Evolutionary conservation across 2,797 vertebrate genomes (phyloP).

Genomic region (Melopsittacus undulatus): DNA sequence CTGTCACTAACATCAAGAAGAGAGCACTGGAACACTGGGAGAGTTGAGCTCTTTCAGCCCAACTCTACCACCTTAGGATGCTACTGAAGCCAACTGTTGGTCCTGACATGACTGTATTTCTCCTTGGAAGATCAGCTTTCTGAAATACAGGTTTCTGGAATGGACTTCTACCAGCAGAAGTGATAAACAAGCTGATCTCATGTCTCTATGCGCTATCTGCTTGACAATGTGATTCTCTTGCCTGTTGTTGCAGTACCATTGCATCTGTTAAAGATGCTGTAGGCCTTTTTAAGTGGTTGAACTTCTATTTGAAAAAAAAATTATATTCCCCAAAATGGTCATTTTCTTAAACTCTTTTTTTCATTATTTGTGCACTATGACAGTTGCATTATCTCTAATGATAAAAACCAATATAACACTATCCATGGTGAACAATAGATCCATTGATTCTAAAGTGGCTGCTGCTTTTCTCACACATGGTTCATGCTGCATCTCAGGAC

Average conservation of each 20-base stretch:
- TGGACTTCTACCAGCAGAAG: not conserved
- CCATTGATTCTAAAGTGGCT: not conserved
- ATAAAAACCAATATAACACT: not conserved
- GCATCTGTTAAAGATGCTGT: not conserved
- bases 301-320: not conserved
- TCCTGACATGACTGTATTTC: not conserved
- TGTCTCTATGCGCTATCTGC: not conserved
- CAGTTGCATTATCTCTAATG: not conserved
- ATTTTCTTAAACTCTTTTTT: not conserved
- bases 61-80: not conserved
- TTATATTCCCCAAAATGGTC: not conserved
- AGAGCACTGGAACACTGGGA: not conserved
- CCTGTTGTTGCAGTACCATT: not conserved
- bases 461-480: not conserved
- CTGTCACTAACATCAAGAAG: not conserved
- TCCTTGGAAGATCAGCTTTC: not conserved
- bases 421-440: not conserved
- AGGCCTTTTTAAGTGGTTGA: not conserved
- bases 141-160: not conserved
- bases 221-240: not conserved
- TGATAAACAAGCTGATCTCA: not conserved
- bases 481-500: not conserved
- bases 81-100: not conserved
- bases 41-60: not conserved
- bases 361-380: not conserved